Conservation (phyloP, 2,888 invertebrate species). For the Drosophila formosana region DNA sequence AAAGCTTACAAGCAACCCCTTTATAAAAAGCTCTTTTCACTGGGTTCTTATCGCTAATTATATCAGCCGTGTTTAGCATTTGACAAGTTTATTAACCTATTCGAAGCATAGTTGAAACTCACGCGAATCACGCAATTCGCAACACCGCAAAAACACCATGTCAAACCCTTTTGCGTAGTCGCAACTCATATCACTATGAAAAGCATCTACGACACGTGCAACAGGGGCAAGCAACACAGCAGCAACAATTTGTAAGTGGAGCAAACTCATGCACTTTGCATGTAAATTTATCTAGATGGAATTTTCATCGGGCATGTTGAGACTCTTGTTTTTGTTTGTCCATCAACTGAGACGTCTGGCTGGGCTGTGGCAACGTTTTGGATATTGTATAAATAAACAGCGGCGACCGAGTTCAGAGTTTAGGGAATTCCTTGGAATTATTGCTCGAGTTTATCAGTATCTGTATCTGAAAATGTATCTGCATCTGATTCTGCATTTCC, state of each 20-base stretch:
- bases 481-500: background rate
- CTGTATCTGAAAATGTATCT: slow-evolving; percentile 29
- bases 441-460: slow-evolving; percentile 66
- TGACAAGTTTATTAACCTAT: slow-evolving; percentile 38
- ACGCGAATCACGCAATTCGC: slow-evolving; percentile 32
- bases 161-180: slow-evolving; percentile 2
- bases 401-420: slow-evolving; percentile 64
- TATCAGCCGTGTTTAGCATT: slow-evolving; percentile 10
- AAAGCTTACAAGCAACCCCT: background rate
- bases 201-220: slow-evolving; percentile 27
- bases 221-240: slow-evolving; percentile 3
- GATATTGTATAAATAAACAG: slow-evolving; percentile 70
- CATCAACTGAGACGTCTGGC: slow-evolving; percentile 1
- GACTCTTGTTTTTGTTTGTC: slow-evolving; percentile 49
- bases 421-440: slow-evolving; percentile 76
- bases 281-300: slow-evolving; percentile 59
- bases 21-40: background rate
- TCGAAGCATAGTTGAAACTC: slow-evolving; percentile 17
- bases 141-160: slow-evolving; percentile 12
- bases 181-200: slow-evolving; percentile 19
- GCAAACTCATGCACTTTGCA: slow-evolving; percentile 54
- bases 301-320: slow-evolving; percentile 25
- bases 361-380: background rate
- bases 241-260: slow-evolving; percentile 31
- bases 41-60: background rate